A percentile compares a stretch with the other conserved stretches of the same genome.
phyloP scores from a whole-genome alignment of 2,888 invertebrate genomes.

The Habroteleia sp. region DNA sequence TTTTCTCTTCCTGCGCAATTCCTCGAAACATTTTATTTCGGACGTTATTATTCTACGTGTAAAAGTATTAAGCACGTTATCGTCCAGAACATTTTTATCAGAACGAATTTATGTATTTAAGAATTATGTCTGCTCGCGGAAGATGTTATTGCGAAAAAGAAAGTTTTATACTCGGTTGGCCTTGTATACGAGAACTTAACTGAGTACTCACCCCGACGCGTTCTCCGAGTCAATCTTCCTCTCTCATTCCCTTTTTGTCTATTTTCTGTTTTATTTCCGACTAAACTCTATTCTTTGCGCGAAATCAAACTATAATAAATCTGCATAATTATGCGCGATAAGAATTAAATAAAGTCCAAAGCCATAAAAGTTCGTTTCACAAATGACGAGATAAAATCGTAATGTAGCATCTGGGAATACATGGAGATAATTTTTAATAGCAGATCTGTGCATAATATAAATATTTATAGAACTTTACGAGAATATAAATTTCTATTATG shows the following conservation, averaged over 20 bases:
- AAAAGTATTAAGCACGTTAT: slow-evolving; percentile 19
- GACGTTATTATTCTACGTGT: background rate
- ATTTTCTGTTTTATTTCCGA: slow-evolving; percentile 13
- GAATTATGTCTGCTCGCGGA: slow-evolving; percentile 27
- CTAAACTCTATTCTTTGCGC: slow-evolving; percentile 1
- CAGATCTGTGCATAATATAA: too few species aligned
- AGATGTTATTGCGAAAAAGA: slow-evolving; percentile 35
- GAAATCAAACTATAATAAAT: slow-evolving; percentile 18
- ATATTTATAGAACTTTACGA: too few species aligned
- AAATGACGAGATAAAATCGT: too few species aligned
- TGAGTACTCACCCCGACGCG: slow-evolving; percentile 30
- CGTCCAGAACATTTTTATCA: slow-evolving; percentile 26
- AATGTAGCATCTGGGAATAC: too few species aligned
- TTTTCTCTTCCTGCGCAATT: too few species aligned
- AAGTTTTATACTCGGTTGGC: slow-evolving; percentile 35
- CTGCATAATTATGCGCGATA: slow-evolving; percentile 13
- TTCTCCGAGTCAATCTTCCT: slow-evolving; percentile 29
- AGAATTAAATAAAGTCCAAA: background rate
- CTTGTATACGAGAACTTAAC: slow-evolving; percentile 38
- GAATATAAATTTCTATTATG: too few species aligned
- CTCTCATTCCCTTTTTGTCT: slow-evolving; percentile 1
- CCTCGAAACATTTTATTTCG: too few species aligned
- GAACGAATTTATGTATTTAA: slow-evolving; percentile 40
- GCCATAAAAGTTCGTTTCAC: too few species aligned
- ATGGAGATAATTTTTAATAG: too few species aligned